Evolutionary conservation across 2,113 vertebrate species (phyloP), one percentile per base, ranked within the genome.

Genomic region (Archocentrus centrarchus): DNA sequence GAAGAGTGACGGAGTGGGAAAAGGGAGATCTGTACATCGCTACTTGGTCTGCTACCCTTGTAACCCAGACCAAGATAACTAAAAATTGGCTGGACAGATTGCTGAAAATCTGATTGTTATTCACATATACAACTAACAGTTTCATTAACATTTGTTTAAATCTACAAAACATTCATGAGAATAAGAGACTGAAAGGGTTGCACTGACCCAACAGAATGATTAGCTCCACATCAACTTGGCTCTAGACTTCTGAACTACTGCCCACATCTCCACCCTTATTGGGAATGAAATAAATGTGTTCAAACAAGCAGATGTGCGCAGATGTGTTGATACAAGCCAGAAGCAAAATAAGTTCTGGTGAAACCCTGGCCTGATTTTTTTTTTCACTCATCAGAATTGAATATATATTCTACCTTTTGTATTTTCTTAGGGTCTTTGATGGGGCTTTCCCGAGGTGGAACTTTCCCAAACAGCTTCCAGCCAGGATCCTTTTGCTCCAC

Each of bases 401-500:
- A 15, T 20, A 17, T 8, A 41, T n/a, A 39, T 15, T 64, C 3
- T 97, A 99, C 98, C 97, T 98, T 97, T 57, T 95, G 96, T 20
- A 92, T 94, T 92, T 90, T 97, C 93, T 95, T 95, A 1, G 96
- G 89, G 55, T 97, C 96, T 92, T 94, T 98, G 63, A 92, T 81
- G 35, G 94, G 93, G 76, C 88, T 95, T 82, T 98, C 97, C 78
- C 95, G 93, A 4, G 89, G 94, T 11, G 97, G 95, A 22, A 95
- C 94, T 94, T 96, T 98, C 64, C 97, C 97, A 94, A 99, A 99
- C 55, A 99, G 95, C 87, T 97, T 99, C 97, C 97, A 98, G 41
- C 97, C 97, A 53, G 95, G 93, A 89, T 98, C 97, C 86, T 82
- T 95, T 70, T 95, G 96, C 78, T 96, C 97, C 84, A 93, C 94